Evolutionary conservation across 1,140 invertebrate genomes (phyloP), one percentile per base, ranked within the genome.

Genomic region (Galendromus occidentalis): DNA sequence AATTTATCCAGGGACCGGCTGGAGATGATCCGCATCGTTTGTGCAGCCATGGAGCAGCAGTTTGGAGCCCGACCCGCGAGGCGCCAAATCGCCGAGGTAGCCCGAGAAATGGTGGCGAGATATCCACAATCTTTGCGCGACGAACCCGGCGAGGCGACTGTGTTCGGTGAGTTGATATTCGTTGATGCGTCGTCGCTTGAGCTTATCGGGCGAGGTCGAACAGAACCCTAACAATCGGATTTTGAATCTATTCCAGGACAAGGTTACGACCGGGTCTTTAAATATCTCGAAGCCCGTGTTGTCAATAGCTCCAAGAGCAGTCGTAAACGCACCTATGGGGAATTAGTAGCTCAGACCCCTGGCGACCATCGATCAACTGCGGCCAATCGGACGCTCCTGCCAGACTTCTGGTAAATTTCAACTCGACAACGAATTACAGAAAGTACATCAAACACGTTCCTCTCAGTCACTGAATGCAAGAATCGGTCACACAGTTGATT

Each of bases 301-400:
- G 51, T 59, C 51, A 59, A 59, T 22, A 59, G 51, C 51, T 59
- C 51, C 51, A 59, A 59, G 51, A 59, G 51, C 51, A 59, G 51
- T 59, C 51, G 51, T 33, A 59, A 59, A 33, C 51, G 51, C 51
- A 59, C 51, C 51, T 59, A 59, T 33, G 51, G 51, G 51, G 51
- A 59, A 59, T 59, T 59, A 22, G 51, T 59, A 59, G 51, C 51
- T 59, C 51, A 59, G 51, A 59, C 51, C 51, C 51, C 51, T 22
- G 51, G 51, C 51, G 51, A 59, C 51, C 51, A 29, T 22, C 12
- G 51, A 25, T 59, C 51, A 59, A 14, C 51, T 33, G 51, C 51
- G 25, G 51, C 51, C 51, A 59, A 59, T 33, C 51, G 51, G 51
- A 33, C 51, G 51, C 51, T 59, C 51, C 51, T 59, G 51, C 51